Base-by-base conservation (phyloP, 2,888 invertebrate genomes). In the Salpingus planirostris region DNA sequence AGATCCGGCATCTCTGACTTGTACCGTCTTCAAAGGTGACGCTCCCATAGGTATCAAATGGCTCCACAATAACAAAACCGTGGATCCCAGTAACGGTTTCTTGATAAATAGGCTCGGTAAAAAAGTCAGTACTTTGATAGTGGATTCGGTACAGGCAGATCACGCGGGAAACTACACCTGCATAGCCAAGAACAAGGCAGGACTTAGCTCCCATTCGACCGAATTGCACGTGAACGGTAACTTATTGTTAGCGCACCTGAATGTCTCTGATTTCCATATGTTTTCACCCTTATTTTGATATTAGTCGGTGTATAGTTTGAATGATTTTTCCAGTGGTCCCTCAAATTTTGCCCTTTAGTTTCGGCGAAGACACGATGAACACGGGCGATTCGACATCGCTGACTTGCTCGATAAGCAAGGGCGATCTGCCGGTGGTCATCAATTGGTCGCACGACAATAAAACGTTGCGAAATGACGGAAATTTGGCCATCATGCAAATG, bases 21-120 rank as follows among this genome's bases (percentile, higher is more conserved):
- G 86, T 60, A 76, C 80, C 66, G 78, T 85, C 22, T 73, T 75
- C 27, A 83, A 84, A 62, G 86, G 90, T 24, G 89, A 89, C 59
- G 69, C 75, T 29, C 89, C 88, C 4, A 68, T 89, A 18, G 74
- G 75, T 52, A 78, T 89, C 31, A 73, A 73, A 30, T 88, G 88
- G 88, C 71, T 70, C 14, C 74, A 85, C 43, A 81, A 86, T 22
- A 67, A 66, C 36, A 64, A 65, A 18, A 62, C 65, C 39, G 65
- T 73, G 35, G 66, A 33, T 13, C 32, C 45, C 26, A 34, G 35
- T 11, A 37, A 44, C 8, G 48, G 49, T 8, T 55, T 65, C 28
- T 49, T 54, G 22, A 58, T 59, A 37, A 59, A 55, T 48, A 32
- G 38, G 10, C 7, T 10, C 5, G 23, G 23, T 6, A 23, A 11